Evolutionary conservation across 2,888 invertebrate species (phyloP), one percentile per base, ranked within the genome.

Genomic region (Molorchus minor): DNA sequence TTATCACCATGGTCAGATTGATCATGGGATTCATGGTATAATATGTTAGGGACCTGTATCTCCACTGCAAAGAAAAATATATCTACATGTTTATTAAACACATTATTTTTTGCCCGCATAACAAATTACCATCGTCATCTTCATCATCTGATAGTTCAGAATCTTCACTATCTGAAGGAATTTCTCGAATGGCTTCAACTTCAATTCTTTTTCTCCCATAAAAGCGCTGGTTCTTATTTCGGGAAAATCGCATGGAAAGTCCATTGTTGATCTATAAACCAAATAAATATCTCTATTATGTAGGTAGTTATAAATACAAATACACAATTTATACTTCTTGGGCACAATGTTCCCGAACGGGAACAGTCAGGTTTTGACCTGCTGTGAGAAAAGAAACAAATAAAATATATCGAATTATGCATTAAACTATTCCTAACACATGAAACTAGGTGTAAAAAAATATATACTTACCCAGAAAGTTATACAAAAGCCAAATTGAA

Each of bases 1-100:
- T 41, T 17, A 12, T 25, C 45, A 25, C n/a, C 29, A 45, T 12
- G 25, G 19, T 25, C 21, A 43, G 43, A n/a, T n/a, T n/a, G 29
- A 36, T 52, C 38, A 4, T 38, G 52, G 21, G 29, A 21, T 40
- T 38, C 17, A 35, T 35, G 1, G 35, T 35, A 12, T 5, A 35
- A 35, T 12, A 35, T 12, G 21, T 52, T 41, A 25, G 30, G 19
- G 19, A 53, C 41, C 17, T 15, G 53, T 2, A 44, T 16, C 17
- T 54, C 54, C 54, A 55, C 55, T 55, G 36, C n/a, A 35, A 55
- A 20, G 41, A 55, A 55, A n/a, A n/a, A n/a, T 29, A 55, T 20
- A 17, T 45, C n/a, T 15, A 13, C 40, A 17, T 46, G n/a, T 36
- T 13, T 10, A 47, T 15, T 20, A 36, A 41, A 52, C 20, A 36